Percentiles rank a stretch among this genome's conserved stretches.
phyloP scores from a whole-genome alignment of 2,888 invertebrate species.

The Pollenia griseotomentosa region DNA sequence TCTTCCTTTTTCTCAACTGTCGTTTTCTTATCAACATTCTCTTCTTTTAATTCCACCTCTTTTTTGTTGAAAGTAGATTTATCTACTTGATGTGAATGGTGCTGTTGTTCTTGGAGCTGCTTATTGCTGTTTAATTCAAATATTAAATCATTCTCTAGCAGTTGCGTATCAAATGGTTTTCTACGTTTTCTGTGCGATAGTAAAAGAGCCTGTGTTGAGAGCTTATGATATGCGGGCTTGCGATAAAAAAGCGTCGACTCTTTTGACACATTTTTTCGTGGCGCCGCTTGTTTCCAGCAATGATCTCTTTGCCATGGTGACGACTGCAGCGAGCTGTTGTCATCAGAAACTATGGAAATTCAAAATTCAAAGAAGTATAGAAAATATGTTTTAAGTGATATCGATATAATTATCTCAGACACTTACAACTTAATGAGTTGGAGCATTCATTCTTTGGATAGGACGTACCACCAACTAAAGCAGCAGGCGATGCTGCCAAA shows the following conservation, averaged over 20 bases:
- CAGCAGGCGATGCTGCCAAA: slow-evolving; percentile 45
- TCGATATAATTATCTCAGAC: background rate
- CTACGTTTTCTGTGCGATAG: slow-evolving; percentile 86
- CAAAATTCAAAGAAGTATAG: slow-evolving; percentile 17
- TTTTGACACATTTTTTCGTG: slow-evolving; percentile 89
- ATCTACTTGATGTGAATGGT: slow-evolving; percentile 16
- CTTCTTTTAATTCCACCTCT: slow-evolving; percentile 35
- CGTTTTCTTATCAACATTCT: slow-evolving; percentile 22
- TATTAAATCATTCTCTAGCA: slow-evolving; percentile 21
- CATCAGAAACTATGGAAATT: slow-evolving; percentile 89
- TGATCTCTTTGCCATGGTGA: slow-evolving; percentile 96
- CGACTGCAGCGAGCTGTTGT: slow-evolving; percentile 95
- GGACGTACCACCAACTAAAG: slow-evolving; percentile 74
- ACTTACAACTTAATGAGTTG: slow-evolving; percentile 91
- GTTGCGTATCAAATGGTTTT: slow-evolving; percentile 86
- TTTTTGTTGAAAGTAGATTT: slow-evolving; percentile 16
- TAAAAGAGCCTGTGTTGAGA: slow-evolving; percentile 78
- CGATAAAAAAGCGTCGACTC: slow-evolving; percentile 88
- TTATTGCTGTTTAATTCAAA: slow-evolving; percentile 33
- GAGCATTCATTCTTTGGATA: slow-evolving; percentile 89
- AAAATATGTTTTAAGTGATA: background rate
- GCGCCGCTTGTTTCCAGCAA: slow-evolving; percentile 93
- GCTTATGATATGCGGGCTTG: slow-evolving; percentile 79
- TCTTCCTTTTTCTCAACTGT: background rate
- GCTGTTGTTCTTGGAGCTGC: background rate